Percentiles rank a stretch among this genome's conserved stretches.
These are phyloP conservation scores for Drosophila paranaensis DNA, from an alignment of 2,888 invertebrate species.

Conservation along the genomic window DNA sequence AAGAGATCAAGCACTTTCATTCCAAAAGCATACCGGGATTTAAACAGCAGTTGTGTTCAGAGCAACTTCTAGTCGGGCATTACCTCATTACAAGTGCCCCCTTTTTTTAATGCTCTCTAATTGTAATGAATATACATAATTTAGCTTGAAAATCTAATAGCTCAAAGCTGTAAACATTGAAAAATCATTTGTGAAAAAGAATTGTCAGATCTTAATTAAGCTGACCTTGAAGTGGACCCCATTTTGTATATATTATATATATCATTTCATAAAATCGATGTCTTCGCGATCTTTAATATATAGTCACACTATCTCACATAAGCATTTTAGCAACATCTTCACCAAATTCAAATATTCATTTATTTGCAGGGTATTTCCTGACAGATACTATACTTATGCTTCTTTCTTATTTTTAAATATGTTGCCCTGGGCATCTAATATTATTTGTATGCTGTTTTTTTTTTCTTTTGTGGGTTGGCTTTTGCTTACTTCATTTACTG, in stretches of 20 bases:
- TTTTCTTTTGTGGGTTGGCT: slow-evolving; percentile 11
- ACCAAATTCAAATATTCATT: neutral
- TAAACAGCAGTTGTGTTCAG: neutral
- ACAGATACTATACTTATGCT: neutral
- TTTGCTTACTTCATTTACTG: slow-evolving; percentile 16
- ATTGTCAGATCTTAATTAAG: too few relatives aligned
- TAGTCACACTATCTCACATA: neutral
- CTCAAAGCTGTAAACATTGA: neutral
- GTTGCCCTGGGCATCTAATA: slow-evolving; percentile 42
- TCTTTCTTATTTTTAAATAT: slow-evolving; percentile 50
- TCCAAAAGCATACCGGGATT: too few relatives aligned
- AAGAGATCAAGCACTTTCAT: too few relatives aligned
- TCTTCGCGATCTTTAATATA: too few relatives aligned
- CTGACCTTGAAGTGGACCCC: too few relatives aligned
- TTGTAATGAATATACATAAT: too few relatives aligned
- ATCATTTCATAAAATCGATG: too few relatives aligned
- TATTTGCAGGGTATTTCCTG: neutral
- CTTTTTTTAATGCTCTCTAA: too few relatives aligned
- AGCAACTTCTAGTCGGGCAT: neutral
- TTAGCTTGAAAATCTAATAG: neutral
- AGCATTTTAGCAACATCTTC: neutral
- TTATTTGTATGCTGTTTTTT: slow-evolving; percentile 26
- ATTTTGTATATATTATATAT: too few relatives aligned
- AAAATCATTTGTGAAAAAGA: too few relatives aligned
- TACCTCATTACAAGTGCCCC: neutral